Base-by-base conservation (phyloP, 37 sponge, comb jelly and placozoan genomes). In the Haliclona indistincta region DNA sequence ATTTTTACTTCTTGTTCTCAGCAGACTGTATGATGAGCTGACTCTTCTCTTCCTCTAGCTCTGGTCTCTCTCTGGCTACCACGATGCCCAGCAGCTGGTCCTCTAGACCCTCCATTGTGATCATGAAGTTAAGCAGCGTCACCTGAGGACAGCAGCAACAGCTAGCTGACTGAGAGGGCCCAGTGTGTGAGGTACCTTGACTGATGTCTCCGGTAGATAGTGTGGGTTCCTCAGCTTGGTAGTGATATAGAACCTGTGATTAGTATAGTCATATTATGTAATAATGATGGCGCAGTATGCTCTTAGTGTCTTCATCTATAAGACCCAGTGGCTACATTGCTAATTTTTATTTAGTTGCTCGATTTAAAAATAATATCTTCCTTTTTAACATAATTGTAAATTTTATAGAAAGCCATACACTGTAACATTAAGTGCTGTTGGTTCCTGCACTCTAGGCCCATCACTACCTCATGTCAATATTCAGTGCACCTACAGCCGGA, bases 61-160 rank as follows among this genome's bases (percentile, higher is more conserved):
- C 99, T 4, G 99, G 99, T 51, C 89, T 86, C 79, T 98, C 99
- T 63, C 79, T 74, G 53, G 95, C 86, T 71, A 98, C 99, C 23
- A 98, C 99, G 56, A 98, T 98, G 25, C 99, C 99, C 52, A 98
- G 81, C 60, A 98, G 81, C 87, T 98, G 99, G 76, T 98, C 99
- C 70, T 95, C 88, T 56, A 98, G 69, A 1, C 99, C 99, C 37
- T 98, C 99, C 54, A 84, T 91, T 39, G 99, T 98, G 79, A 98
- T 98, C 99, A 98, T 98, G 79, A 98, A 98, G 84, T 98, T 98
- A 23, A 98, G 88, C 60, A 98, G 84, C 3, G 99, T 98, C 54
- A 98, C 95, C 86, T 86, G 56, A 5, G 2, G 44, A 30, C 49
- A 35, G 39, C 20, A 78, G 28, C 1, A 33, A 37, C 23, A 68